A percentile compares a stretch with the other conserved stretches of the same genome.
phyloP scores from a whole-genome alignment of 2,888 invertebrate species.

The Chironomus tentans region DNA sequence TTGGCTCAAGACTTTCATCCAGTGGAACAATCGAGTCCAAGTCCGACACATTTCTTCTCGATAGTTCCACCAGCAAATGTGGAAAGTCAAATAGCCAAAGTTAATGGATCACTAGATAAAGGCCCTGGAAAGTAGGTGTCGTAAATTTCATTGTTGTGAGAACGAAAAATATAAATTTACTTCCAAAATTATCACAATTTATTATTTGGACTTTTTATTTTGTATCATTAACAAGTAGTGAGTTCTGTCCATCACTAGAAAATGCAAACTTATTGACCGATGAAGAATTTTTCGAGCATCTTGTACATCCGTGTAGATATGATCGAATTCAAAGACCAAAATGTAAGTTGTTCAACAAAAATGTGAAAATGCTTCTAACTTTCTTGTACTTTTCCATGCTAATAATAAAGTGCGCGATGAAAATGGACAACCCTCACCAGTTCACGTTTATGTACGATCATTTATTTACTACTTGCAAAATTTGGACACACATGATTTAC shows the following conservation, averaged over 20 bases:
- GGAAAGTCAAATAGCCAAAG: neutral
- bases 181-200: neutral
- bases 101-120: neutral
- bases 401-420: constrained; percentile 27
- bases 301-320: constrained; percentile 68
- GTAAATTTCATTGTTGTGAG: neutral
- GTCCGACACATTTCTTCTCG: neutral
- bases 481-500: constrained; percentile 72
- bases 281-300: constrained; percentile 58
- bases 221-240: neutral
- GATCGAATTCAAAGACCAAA: constrained; percentile 61
- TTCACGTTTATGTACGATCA: constrained; percentile 63
- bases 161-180: too few relatives aligned
- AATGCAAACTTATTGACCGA: constrained; percentile 55
- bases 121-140: neutral
- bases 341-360: constrained; percentile 27
- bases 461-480: constrained; percentile 79
- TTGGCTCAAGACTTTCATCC: too few relatives aligned
- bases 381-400: too few relatives aligned
- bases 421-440: constrained; percentile 48
- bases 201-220: neutral
- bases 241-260: constrained; percentile 46
- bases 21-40: too few relatives aligned
- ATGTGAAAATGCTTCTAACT: too few relatives aligned
- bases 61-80: constrained; percentile 16